Conservation (phyloP, 2,888 invertebrate genomes). For the Rambutsinella grinnellia region DNA sequence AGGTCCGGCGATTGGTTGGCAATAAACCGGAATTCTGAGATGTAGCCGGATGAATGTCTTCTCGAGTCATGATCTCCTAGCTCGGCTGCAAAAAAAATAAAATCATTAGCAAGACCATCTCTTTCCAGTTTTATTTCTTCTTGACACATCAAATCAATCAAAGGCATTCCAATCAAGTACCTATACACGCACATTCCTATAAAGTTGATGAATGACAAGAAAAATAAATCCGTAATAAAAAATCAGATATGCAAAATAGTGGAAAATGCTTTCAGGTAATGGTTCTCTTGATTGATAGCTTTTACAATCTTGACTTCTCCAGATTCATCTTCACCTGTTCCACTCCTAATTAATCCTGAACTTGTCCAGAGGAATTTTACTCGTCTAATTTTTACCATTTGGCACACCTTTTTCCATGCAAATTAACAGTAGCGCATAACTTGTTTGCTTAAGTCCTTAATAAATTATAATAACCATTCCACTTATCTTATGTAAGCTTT, state of each 20-base stretch:
- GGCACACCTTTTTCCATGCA: neutral
- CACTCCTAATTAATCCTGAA: neutral
- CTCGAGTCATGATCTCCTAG: conserved; percentile 93
- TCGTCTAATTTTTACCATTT: neutral
- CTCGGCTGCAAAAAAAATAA: conserved; percentile 81
- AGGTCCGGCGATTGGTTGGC: conserved; percentile 93
- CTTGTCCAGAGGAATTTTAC: neutral
- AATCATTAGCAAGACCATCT: neutral
- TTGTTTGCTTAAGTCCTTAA: no score
- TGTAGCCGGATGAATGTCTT: conserved; percentile 89
- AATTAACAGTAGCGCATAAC: conserved; percentile 14
- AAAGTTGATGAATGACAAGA: no score
- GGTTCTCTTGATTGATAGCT: no score
- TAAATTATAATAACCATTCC: no score
- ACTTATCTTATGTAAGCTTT: no score
- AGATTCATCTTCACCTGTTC: no score
- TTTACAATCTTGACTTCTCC: no score
- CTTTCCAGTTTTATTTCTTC: neutral
- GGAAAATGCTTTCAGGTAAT: no score
- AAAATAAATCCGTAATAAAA: no score
- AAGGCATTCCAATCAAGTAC: neutral
- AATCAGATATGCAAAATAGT: no score
- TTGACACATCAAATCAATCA: neutral
- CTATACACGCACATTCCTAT: no score
- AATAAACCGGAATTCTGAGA: conserved; percentile 93